phyloP scores from a whole-genome alignment of 2,797 vertebrate genomes.

The Tokudaia tokunoshimensis region DNA sequence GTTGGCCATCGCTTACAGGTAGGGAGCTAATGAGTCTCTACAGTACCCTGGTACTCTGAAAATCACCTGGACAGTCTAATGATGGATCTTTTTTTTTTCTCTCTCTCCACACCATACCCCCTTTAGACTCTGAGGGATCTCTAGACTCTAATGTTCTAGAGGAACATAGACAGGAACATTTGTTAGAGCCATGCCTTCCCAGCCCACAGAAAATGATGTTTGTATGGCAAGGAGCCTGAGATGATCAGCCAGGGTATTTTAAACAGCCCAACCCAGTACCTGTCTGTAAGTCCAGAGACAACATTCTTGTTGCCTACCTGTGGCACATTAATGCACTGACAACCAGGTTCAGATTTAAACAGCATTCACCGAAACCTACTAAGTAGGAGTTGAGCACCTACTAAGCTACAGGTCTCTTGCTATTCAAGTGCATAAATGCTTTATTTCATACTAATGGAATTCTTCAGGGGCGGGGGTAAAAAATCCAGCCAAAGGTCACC shows the following conservation, averaged over 20 bases:
- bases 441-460: background rate
- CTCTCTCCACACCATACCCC: background rate
- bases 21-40: rapidly evolving
- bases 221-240: background rate
- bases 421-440: background rate
- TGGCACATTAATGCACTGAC: background rate
- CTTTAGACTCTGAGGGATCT: background rate
- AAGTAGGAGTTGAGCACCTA: background rate
- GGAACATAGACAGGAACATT: background rate
- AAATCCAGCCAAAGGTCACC: background rate
- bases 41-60: background rate
- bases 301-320: background rate
- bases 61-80: background rate
- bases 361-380: background rate
- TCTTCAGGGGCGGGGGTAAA: background rate
- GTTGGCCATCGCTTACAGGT: background rate
- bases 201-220: background rate
- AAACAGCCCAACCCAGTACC: background rate
- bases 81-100: background rate
- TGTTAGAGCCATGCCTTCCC: background rate
- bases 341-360: background rate
- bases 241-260: background rate
- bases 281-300: background rate
- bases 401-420: background rate
- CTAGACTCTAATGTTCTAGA: background rate